phyloP scores from a whole-genome alignment of 2,113 vertebrate species.

The Rhizomys pruinosus region DNA sequence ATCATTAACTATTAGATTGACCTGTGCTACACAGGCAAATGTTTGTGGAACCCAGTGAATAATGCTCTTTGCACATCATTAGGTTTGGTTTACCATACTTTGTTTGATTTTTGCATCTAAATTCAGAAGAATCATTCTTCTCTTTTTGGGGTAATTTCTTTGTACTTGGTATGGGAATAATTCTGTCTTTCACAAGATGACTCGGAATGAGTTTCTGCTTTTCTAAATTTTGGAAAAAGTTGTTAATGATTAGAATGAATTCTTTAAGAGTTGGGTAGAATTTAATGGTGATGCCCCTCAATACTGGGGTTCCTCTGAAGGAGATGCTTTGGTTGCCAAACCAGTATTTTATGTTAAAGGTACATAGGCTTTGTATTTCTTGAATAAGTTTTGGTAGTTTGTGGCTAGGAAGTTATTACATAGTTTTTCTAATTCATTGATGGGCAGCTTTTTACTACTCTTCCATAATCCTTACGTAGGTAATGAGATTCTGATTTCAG shows the following conservation, averaged over 20 bases:
- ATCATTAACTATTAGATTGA: neutral
- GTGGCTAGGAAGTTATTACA: neutral
- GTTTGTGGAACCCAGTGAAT: neutral
- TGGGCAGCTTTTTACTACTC: neutral
- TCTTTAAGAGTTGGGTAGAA: neutral
- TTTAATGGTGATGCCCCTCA: neutral
- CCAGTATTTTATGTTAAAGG: neutral
- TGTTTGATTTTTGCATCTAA: neutral
- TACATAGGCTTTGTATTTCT: neutral
- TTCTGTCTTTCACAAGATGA: neutral
- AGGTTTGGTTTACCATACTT: neutral
- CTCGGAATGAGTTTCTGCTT: neutral
- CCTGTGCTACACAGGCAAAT: neutral
- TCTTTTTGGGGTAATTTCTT: neutral
- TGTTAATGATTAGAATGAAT: neutral
- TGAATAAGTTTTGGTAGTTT: neutral
- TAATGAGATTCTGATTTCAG: neutral
- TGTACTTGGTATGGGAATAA: neutral
- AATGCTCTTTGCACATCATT: neutral
- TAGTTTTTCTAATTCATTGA: neutral
- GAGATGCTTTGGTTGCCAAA: neutral
- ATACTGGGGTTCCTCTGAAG: neutral
- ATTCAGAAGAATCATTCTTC: neutral
- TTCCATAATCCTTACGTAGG: neutral
- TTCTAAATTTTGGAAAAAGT: conserved; percentile 19